Percentiles rank a stretch among this genome's conserved stretches.
Evolutionary conservation across 2,797 vertebrate species (phyloP).

Genomic region (Borostomias antarcticus): DNA sequence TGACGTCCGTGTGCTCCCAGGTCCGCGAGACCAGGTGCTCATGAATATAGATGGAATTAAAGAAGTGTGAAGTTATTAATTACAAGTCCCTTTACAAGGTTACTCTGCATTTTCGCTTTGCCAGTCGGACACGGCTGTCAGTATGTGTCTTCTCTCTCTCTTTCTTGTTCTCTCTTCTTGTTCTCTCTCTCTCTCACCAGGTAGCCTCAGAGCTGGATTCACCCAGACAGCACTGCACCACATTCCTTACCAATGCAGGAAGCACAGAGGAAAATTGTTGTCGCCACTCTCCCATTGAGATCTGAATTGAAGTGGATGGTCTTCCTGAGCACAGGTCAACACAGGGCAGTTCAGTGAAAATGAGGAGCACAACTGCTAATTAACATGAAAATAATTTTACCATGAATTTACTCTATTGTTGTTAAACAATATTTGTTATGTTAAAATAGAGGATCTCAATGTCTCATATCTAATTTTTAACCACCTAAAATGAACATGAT

Average conservation of each 20-base stretch:
- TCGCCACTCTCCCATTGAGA: neutral
- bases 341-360: neutral
- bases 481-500: too few relatives aligned
- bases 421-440: neutral
- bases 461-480: too few relatives aligned
- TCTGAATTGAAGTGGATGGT: neutral
- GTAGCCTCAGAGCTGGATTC: constrained; percentile 4
- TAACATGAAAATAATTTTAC: neutral
- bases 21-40: constrained; percentile 72
- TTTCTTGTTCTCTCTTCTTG: neutral
- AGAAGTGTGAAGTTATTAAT: constrained; percentile 72
- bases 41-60: constrained; percentile 73
- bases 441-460: too few relatives aligned
- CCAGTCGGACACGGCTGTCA: constrained; percentile 40
- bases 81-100: constrained; percentile 65
- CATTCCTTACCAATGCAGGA: constrained; percentile 9
- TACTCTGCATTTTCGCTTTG: constrained; percentile 49
- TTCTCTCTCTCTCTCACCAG: constrained; percentile 27
- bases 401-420: neutral
- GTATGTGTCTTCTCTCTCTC: constrained; percentile 20
- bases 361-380: neutral
- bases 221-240: constrained; percentile 4
- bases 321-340: constrained; percentile 15
- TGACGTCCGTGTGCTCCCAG: constrained; percentile 30
- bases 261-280: constrained; percentile 12